Conservation (phyloP, 2,797 vertebrate genomes). For the Sebastes trivittatus region DNA sequence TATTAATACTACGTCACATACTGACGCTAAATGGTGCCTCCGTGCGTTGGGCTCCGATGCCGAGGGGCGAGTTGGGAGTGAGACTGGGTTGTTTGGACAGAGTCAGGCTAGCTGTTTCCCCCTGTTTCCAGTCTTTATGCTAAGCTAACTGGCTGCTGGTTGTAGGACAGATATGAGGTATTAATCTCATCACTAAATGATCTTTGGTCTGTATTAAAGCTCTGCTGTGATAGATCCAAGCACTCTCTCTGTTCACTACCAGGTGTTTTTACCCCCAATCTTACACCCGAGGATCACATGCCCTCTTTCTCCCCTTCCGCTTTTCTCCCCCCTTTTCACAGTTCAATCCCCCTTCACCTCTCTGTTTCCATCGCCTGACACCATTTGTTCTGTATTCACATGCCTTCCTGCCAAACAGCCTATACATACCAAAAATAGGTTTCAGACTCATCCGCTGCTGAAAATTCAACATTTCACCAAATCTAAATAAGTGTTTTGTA, state of each 20-base stretch:
- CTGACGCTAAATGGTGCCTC: too few relatives aligned
- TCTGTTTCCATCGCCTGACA: neutral
- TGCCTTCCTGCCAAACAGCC: constrained; percentile 22
- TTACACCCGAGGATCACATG: constrained; percentile 1
- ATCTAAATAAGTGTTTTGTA: neutral
- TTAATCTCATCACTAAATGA: too few relatives aligned
- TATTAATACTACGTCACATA: too few relatives aligned
- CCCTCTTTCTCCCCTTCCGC: neutral
- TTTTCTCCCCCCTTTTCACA: neutral
- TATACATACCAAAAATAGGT: neutral
- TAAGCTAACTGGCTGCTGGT: neutral
- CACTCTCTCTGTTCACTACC: neutral
- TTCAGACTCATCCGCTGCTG: too few relatives aligned
- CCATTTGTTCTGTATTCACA: constrained; percentile 32
- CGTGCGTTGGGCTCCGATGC: accelerated
- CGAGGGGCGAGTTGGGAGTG: too few relatives aligned
- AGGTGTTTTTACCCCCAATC: neutral
- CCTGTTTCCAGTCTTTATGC: too few relatives aligned
- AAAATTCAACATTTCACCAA: neutral
- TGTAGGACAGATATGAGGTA: too few relatives aligned
- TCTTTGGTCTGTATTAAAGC: neutral
- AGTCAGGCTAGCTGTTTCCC: too few relatives aligned
- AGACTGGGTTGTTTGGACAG: too few relatives aligned
- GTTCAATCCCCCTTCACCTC: neutral
- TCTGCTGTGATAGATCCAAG: neutral